Base-by-base conservation (phyloP, 1,140 invertebrate species). In the Doryteuthis pealeii region DNA sequence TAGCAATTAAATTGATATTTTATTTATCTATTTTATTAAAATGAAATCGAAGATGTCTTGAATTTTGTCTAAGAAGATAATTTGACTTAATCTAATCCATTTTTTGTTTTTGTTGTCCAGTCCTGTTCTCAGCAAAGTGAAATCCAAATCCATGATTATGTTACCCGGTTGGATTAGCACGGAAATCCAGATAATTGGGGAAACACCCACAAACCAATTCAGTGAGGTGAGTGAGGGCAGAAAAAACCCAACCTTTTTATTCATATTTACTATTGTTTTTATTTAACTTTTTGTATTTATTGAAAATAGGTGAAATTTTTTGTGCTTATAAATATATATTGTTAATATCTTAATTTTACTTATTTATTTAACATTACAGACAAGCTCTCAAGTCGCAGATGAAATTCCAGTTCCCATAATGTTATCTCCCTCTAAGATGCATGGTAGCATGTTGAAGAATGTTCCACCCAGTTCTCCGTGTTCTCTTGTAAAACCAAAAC, bases 391-490 rank as follows among this genome's bases (percentile, higher is more conserved):
- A 70, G 79, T 79, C 1, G 80, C 83, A 30, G 79, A 62, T 28
- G 54, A 82, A 45, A 81, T 84, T 1, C 72, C 78, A 22, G 33
- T 87, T n/a, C 80, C 82, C 28, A 82, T 81, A 3, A 79, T 86
- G 75, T 81, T 83, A 18, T 86, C 85, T 10, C 85, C 86, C 2
- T 72, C 76, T 22, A 83, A 81, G 69, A 76, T 82, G 12, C 77
- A 78, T 49, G 84, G 84, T n/a, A 86, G 85, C 66, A 82, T 86
- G 67, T 75, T 87, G 1, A 75, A 85, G 70, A 84, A 83, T 72
- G 78, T 78, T 26, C 12, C 54, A n/a, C 35, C 10, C 35, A 40
- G 35, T 10, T 10, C 35, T 5, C 10, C 10, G 35, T 10, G 4
- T 40, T 40, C 35, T 40, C 10, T 40, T 40, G 35, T 10, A 40